Conservation (phyloP, 2,797 vertebrate species). For the Gymnoscopelus microlampas region DNA sequence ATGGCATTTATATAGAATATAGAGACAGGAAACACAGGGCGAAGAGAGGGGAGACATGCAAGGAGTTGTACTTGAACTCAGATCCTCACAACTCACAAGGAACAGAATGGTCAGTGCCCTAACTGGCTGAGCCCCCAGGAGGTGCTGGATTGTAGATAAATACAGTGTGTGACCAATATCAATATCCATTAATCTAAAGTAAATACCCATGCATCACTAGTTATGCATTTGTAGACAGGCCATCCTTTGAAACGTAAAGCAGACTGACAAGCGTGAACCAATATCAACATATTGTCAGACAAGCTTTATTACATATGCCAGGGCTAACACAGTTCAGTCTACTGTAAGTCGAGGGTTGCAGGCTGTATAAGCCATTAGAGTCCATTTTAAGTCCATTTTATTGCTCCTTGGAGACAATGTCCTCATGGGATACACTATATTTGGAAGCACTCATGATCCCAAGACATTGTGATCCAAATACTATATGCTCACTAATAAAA, state of each 20-base stretch:
- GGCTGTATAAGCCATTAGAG: constrained; percentile 73
- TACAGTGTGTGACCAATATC: not conserved
- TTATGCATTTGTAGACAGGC: not conserved
- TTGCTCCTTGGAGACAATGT: constrained; percentile 31
- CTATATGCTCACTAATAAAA: constrained; percentile 25
- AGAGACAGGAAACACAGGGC: no score
- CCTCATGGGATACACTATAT: constrained; percentile 55
- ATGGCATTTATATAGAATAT: no score
- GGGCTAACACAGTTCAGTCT: constrained; percentile 24
- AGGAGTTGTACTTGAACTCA: no score
- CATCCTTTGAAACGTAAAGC: not conserved
- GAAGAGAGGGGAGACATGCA: no score
- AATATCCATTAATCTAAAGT: not conserved
- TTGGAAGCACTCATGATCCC: constrained; percentile 47
- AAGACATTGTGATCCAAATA: constrained; percentile 46
- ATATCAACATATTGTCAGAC: constrained; percentile 11
- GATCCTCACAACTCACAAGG: no score
- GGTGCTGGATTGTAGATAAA: no score
- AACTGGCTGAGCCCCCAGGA: no score
- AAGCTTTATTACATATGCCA: not conserved
- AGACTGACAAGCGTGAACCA: not conserved
- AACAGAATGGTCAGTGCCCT: no score
- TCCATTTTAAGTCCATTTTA: constrained; percentile 37
- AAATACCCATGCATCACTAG: not conserved
- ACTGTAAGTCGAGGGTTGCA: not conserved